These are phyloP conservation scores for Phytoseiulus persimilis DNA, from an alignment of 2,888 invertebrate genomes.

Conservation along the genomic window DNA sequence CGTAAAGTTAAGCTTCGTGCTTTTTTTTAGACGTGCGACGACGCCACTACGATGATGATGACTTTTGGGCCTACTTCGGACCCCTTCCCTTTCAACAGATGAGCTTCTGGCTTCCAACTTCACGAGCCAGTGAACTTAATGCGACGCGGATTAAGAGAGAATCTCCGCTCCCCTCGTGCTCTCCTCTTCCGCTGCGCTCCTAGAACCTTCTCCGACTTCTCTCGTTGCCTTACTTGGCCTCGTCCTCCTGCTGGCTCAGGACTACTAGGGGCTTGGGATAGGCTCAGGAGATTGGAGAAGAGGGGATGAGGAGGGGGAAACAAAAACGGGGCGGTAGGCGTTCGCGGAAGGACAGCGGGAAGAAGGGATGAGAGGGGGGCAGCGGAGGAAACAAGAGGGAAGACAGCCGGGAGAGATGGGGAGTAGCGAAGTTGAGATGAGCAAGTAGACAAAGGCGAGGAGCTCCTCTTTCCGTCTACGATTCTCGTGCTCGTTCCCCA, in stretches of 20 bases:
- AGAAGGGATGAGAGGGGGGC: too few species aligned
- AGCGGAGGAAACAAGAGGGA: neutral
- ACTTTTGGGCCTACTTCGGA: neutral
- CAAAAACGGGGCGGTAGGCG: neutral
- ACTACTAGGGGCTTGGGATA: neutral
- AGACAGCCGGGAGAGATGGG: neutral
- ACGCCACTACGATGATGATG: neutral
- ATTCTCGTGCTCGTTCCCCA: neutral
- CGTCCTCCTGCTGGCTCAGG: neutral
- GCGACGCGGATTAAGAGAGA: neutral
- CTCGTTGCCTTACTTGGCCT: neutral
- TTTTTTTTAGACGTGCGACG: neutral
- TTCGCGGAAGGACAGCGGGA: neutral
- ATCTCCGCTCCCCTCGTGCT: neutral
- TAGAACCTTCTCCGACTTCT: neutral
- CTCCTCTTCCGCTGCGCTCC: too few species aligned
- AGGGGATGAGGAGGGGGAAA: neutral
- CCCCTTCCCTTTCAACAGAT: neutral
- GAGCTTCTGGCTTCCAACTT: slow-evolving; percentile 5
- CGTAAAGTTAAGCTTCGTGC: neutral
- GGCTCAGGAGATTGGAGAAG: neutral
- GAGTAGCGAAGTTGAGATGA: neutral
- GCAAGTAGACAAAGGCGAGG: neutral
- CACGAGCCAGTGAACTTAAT: slow-evolving; percentile 5
- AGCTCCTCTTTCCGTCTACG: neutral